phyloP scores from a whole-genome alignment of 2,888 invertebrate species.

The Cerastis leucographa region DNA sequence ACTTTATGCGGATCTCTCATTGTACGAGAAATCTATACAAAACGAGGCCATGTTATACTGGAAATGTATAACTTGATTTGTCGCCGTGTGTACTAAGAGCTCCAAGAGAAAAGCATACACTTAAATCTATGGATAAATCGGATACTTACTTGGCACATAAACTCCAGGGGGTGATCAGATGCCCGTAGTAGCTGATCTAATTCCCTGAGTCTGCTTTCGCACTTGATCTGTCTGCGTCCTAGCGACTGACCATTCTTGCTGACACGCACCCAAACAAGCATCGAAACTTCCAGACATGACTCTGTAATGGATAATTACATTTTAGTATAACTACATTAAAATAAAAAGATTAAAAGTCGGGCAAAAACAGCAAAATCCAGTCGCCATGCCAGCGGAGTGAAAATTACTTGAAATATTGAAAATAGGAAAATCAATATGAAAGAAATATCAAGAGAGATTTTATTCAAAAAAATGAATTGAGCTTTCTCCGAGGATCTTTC shows the following conservation, averaged over 20 bases:
- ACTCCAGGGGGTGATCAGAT: slow-evolving; percentile 95
- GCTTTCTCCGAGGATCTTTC: background rate
- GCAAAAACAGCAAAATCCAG: background rate
- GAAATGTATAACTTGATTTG: too few relatives aligned
- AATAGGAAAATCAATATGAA: slow-evolving; percentile 2
- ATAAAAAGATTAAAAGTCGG: background rate
- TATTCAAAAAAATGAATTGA: background rate
- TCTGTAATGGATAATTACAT: slow-evolving; percentile 84
- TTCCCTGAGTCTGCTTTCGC: slow-evolving; percentile 95
- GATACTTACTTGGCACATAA: slow-evolving; percentile 94
- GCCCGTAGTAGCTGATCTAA: slow-evolving; percentile 95
- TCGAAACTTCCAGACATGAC: slow-evolving; percentile 95
- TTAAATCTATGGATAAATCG: background rate
- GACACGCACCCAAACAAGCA: slow-evolving; percentile 95
- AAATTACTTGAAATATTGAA: slow-evolving; percentile 10
- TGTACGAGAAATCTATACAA: too few relatives aligned
- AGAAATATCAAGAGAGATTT: background rate
- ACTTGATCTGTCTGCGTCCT: slow-evolving; percentile 96
- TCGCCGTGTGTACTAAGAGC: background rate
- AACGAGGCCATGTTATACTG: too few relatives aligned
- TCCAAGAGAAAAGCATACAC: background rate
- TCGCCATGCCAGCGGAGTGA: background rate
- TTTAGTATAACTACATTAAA: background rate
- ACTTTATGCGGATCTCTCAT: too few relatives aligned
- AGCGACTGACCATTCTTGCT: slow-evolving; percentile 95